A percentile compares a stretch with the other conserved stretches of the same genome.
phyloP scores from a whole-genome alignment of 1,140 invertebrate genomes.

The Galendromus occidentalis region DNA sequence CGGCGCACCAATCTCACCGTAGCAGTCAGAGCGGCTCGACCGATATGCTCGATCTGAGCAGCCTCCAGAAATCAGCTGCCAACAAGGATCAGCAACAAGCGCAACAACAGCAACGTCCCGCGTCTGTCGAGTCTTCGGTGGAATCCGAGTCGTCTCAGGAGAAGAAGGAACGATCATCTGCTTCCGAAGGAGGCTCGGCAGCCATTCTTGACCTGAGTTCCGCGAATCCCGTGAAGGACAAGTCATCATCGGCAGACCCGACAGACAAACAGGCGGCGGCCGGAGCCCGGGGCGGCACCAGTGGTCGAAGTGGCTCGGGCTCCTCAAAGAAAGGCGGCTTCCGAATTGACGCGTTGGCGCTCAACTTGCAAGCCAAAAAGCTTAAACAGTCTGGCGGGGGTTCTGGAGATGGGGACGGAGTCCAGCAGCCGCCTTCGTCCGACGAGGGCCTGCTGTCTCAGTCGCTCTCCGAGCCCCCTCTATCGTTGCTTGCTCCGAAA shows the following conservation, averaged over 20 bases:
- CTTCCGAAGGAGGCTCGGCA: slow-evolving; percentile 2
- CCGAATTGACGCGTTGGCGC: slow-evolving; percentile 22
- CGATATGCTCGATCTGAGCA: neutral
- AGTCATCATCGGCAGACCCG: neutral
- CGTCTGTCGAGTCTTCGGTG: slow-evolving; percentile 10
- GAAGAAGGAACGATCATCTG: slow-evolving; percentile 3
- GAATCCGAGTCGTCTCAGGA: slow-evolving; percentile 11
- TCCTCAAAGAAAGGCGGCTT: slow-evolving; percentile 17
- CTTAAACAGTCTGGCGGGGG: slow-evolving; percentile 15
- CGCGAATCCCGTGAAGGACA: slow-evolving; percentile 11
- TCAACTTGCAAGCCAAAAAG: slow-evolving; percentile 23
- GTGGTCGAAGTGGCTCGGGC: neutral
- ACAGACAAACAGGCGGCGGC: neutral
- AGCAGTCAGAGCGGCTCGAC: neutral
- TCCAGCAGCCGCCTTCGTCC: neutral
- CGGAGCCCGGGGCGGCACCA: neutral
- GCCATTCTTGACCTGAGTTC: slow-evolving; percentile 9
- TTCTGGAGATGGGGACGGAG: neutral
- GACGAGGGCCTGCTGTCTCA: slow-evolving; percentile 4
- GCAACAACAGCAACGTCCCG: slow-evolving; percentile 1
- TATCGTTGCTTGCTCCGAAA: slow-evolving; percentile 7
- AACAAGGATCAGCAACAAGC: neutral
- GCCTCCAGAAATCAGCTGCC: neutral
- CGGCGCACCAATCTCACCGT: neutral
- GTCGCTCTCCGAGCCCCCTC: slow-evolving; percentile 1